Evolutionary conservation across 2,113 vertebrate species (phyloP).

Genomic region (Takifugu bimaculatus): DNA sequence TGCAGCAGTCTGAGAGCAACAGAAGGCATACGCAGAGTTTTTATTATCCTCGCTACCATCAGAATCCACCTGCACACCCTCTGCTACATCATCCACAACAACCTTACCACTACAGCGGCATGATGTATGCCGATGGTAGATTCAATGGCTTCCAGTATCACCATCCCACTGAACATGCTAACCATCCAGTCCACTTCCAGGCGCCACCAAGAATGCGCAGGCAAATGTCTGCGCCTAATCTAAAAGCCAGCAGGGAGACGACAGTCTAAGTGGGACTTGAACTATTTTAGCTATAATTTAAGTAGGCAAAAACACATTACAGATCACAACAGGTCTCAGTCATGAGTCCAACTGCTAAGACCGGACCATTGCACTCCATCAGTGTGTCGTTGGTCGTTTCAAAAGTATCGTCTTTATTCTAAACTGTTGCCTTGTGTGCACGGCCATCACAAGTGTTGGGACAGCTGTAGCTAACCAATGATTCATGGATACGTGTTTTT

Average conservation of each 20-base stretch:
- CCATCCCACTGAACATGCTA: constrained; percentile 68
- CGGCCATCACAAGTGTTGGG: constrained; percentile 39
- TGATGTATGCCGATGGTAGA: constrained; percentile 52
- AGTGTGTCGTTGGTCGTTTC: constrained; percentile 63
- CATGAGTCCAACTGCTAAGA: constrained; percentile 40
- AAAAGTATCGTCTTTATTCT: constrained; percentile 55
- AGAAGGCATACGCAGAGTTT: constrained; percentile 68
- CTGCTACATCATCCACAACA: constrained; percentile 55
- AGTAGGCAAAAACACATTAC: constrained; percentile 64
- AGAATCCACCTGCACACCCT: constrained; percentile 67
- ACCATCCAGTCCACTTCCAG: constrained; percentile 76
- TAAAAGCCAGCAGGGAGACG: constrained; percentile 91
- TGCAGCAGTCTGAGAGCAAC: constrained; percentile 66
- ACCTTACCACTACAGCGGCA: constrained; percentile 68
- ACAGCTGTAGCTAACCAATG: constrained; percentile 52
- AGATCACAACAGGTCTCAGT: constrained; percentile 67
- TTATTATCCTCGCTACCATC: constrained; percentile 78
- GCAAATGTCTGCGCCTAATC: constrained; percentile 92
- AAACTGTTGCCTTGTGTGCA: constrained; percentile 43
- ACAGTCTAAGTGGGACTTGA: constrained; percentile 77
- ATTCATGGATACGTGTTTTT: constrained; percentile 19
- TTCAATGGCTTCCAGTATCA: constrained; percentile 63
- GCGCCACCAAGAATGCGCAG: constrained; percentile 92
- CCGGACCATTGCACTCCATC: constrained; percentile 61
- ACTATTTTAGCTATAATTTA: constrained; percentile 43